Conservation (phyloP, 92 coral and sea anemone species). For the Pocillopora meandrina region DNA sequence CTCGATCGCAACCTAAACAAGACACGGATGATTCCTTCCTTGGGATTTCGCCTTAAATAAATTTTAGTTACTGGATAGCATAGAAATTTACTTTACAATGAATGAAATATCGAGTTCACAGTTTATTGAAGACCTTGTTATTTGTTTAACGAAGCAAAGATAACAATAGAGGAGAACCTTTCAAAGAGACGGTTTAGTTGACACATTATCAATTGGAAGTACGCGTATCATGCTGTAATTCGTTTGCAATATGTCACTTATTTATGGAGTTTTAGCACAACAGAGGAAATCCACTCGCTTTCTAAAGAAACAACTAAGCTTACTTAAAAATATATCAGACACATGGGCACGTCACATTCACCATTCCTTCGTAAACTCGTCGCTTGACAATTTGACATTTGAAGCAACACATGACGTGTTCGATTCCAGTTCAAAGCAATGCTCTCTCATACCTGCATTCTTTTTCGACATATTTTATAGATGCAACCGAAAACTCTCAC, state of each 20-base stretch:
- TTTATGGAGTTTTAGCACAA: conserved; percentile 20
- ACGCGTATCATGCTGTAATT: conserved; percentile 50
- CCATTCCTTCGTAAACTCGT: conserved; percentile 14
- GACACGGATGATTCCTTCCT: conserved; percentile 25
- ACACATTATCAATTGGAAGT: conserved; percentile 50
- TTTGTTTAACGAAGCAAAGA: conserved; percentile 43
- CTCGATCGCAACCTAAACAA: conserved; percentile 39
- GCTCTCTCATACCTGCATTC: neutral
- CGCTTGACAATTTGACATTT: conserved; percentile 24
- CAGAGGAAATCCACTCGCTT: neutral
- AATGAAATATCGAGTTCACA: conserved; percentile 38
- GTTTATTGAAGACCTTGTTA: conserved; percentile 29
- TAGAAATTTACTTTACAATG: conserved; percentile 40
- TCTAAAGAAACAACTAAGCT: neutral
- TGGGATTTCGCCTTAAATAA: conserved; percentile 35
- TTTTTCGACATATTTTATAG: neutral
- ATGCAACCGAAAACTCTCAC: neutral
- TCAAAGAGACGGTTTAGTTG: conserved; percentile 32
- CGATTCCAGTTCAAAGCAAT: conserved; percentile 1
- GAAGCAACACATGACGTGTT: conserved; percentile 21
- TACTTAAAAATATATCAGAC: neutral
- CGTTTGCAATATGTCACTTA: conserved; percentile 64
- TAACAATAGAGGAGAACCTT: conserved; percentile 9
- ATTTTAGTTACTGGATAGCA: conserved; percentile 29
- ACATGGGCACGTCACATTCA: neutral